A percentile compares a stretch with the other conserved stretches of the same genome.
phyloP scores from a whole-genome alignment of 2,888 invertebrate genomes.

The Apoda limacodes region DNA sequence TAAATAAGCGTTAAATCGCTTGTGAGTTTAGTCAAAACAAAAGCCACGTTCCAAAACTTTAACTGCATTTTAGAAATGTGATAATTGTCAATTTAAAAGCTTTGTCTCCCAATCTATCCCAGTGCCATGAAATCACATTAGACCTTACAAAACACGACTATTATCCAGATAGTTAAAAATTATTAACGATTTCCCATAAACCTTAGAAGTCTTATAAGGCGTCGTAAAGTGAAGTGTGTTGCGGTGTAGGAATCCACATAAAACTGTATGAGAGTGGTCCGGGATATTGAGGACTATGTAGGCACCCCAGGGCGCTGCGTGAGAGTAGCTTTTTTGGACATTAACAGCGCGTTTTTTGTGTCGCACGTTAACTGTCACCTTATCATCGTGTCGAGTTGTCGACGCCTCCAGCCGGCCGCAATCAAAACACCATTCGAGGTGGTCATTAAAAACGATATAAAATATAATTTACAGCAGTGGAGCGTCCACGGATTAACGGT shows the following conservation, averaged over 20 bases:
- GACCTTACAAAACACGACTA: slow-evolving; percentile 32
- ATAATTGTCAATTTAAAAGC: no score
- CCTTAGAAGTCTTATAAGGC: slow-evolving; percentile 42
- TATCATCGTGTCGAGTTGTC: slow-evolving; percentile 68
- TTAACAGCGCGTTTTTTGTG: slow-evolving; percentile 61
- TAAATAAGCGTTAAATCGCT: slow-evolving; percentile 50
- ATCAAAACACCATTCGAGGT: slow-evolving; percentile 66
- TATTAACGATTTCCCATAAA: slow-evolving; percentile 47
- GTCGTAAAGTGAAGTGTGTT: slow-evolving; percentile 57
- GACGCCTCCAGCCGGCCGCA: slow-evolving; percentile 66
- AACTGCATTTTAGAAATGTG: slow-evolving; percentile 6
- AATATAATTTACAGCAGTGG: slow-evolving; percentile 62
- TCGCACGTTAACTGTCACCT: slow-evolving; percentile 54
- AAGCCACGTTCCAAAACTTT: slow-evolving; percentile 26
- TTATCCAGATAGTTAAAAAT: slow-evolving; percentile 42
- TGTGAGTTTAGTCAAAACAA: slow-evolving; percentile 36
- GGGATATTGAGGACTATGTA: slow-evolving; percentile 19
- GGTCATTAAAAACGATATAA: slow-evolving; percentile 68
- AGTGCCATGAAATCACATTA: slow-evolving; percentile 21
- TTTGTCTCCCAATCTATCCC: no score
- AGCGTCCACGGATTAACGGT: slow-evolving; percentile 57
- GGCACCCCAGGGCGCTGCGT: slow-evolving; percentile 25
- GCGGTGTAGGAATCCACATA: slow-evolving; percentile 54
- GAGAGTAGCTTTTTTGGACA: slow-evolving; percentile 48
- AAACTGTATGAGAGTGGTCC: slow-evolving; percentile 35